Conservation (phyloP, 2,113 vertebrate species). For the Tachuris rubrigastra region DNA sequence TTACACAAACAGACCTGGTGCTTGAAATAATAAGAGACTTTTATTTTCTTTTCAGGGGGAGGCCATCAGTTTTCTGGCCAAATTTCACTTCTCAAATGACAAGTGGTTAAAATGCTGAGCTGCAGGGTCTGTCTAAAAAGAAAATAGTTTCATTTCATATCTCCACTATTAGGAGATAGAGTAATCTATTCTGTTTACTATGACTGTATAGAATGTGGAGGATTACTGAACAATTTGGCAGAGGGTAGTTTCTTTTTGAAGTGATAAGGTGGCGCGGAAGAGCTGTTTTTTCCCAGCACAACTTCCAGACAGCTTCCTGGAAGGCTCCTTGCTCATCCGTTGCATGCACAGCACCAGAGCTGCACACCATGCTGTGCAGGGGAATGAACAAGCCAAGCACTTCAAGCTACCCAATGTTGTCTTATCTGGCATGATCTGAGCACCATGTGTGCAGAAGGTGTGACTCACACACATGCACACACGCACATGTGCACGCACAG, state of each 20-base stretch:
- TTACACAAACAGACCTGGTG: neutral
- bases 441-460: fast-evolving
- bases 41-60: neutral
- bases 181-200: neutral
- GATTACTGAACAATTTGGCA: neutral
- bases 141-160: neutral
- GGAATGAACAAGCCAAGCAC: neutral
- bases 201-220: neutral
- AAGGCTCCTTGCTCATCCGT: neutral
- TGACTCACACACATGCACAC: neutral
- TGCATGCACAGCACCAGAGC: neutral
- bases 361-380: fast-evolving
- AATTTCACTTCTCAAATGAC: neutral
- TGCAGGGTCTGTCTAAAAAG: neutral
- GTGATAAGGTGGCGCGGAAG: neutral
- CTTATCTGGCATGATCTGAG: neutral
- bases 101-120: neutral
- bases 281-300: neutral
- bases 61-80: neutral
- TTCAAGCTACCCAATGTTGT: neutral
- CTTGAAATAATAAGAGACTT: neutral
- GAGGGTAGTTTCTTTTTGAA: neutral
- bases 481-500: no score
- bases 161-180: neutral
- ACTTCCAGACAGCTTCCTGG: neutral